Evolutionary conservation across 2,888 invertebrate genomes (phyloP).

Genomic region (Aleiodes testaceus): DNA sequence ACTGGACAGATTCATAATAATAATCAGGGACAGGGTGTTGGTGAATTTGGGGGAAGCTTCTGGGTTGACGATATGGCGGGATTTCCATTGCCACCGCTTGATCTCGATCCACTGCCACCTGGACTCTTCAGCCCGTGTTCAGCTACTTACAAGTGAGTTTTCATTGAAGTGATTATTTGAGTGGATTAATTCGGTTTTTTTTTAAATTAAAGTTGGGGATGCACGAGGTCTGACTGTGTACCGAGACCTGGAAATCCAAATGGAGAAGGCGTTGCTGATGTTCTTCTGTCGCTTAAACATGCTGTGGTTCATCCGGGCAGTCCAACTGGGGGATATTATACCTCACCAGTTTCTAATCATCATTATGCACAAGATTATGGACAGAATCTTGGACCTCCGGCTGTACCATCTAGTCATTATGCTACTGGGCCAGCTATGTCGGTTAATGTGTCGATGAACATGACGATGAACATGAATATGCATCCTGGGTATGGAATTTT

Average conservation of each 20-base stretch:
- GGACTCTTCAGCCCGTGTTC: conserved; percentile 91
- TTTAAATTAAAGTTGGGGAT: conserved; percentile 67
- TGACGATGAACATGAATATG: conserved; percentile 89
- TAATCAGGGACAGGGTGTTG: conserved; percentile 65
- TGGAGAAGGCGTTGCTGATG: conserved; percentile 88
- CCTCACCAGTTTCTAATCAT: conserved; percentile 64
- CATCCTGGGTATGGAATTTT: conserved; percentile 68
- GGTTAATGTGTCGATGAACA: conserved; percentile 97
- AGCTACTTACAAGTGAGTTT: conserved; percentile 82
- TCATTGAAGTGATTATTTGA: too few species aligned
- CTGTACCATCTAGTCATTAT: conserved; percentile 75
- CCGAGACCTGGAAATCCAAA: conserved; percentile 76
- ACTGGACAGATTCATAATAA: conserved; percentile 62
- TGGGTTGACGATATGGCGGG: conserved; percentile 90
- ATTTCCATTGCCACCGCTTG: conserved; percentile 87
- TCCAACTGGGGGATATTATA: conserved; percentile 70
- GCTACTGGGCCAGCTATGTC: conserved; percentile 87
- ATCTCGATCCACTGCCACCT: conserved; percentile 89
- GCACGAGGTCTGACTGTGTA: conserved; percentile 70
- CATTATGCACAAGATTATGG: conserved; percentile 67
- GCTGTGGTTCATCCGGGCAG: conserved; percentile 87
- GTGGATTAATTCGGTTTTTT: conserved; percentile 1
- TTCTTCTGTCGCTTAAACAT: conserved; percentile 89
- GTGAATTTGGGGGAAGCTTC: conserved; percentile 74
- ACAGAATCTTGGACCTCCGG: conserved; percentile 65